Base-by-base conservation (phyloP, 2,113 vertebrate genomes). In the Pluvianellus socialis region DNA sequence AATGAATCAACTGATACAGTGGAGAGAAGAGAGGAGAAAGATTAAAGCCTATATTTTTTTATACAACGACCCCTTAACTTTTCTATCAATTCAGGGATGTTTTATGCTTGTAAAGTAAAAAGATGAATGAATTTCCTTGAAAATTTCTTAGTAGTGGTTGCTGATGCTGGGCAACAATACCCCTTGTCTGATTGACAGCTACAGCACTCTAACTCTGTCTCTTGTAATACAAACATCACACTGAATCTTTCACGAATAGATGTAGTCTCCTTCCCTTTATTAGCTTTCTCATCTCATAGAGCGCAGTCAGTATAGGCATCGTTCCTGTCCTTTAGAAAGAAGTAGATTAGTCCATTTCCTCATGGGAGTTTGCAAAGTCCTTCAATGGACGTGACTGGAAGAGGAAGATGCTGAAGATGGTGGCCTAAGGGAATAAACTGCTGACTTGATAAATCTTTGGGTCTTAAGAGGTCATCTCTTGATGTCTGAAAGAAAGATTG, bases 361-460 rank as follows among this genome's bases (percentile, higher is more conserved):
- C 98, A 35, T 88, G 97, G 97, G 98, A 87, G 65, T 96, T 94
- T 88, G 92, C 90, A 95, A 93, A 98, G 98, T 98, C 97, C 97
- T 98, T 98, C 98, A 94, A 14, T 35, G 95, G 97, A 98, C 92
- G 96, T 98, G 98, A 98, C 98, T 98, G 97, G 98, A 98, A 98
- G 97, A 96, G 96, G 96, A 98, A 98, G 97, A 97, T 83, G 85
- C 96, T 98, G 97, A 96, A 97, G 97, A 98, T 92, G 83, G 93
- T 88, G 90, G 88, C 98, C 97, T 96, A 86, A 92, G 98, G 97
- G 98, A 98, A 98, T 97, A 97, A 97, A 98, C 91, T 97, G 98
- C 98, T 98, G 98, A 97, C 98, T 98, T 98, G 98, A 98, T 98
- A 98, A 98, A 98, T 98, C 97, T 98, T 97, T 97, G 95, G 98